Percentiles rank a stretch among this genome's conserved stretches.
phyloP scores from a whole-genome alignment of 2,797 vertebrate species.

The Cephalopachus bancanus region DNA sequence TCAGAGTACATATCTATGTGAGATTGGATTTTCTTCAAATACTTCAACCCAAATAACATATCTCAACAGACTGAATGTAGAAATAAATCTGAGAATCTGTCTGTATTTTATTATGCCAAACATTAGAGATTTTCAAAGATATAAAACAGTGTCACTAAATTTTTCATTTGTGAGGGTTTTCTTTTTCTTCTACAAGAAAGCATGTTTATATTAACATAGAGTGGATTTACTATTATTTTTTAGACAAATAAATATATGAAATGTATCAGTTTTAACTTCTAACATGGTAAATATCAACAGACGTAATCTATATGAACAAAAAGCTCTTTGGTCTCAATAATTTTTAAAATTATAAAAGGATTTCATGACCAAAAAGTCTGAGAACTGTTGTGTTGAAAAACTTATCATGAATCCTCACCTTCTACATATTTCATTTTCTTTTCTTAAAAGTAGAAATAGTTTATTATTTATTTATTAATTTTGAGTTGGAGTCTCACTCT shows the following conservation, averaged over 20 bases:
- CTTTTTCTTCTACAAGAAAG: constrained; percentile 12
- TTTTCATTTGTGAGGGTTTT: background rate
- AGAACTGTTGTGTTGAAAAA: background rate
- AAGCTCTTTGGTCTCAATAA: background rate
- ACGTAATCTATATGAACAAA: background rate
- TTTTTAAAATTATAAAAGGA: background rate
- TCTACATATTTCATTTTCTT: background rate
- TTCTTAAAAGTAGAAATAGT: too few relatives aligned
- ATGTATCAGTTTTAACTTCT: background rate
- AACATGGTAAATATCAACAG: background rate
- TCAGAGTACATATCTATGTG: background rate
- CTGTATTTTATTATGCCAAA: background rate
- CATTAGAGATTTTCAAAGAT: constrained; percentile 37
- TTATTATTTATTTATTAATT: too few relatives aligned
- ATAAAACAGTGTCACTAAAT: background rate
- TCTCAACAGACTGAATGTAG: background rate
- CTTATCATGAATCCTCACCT: background rate
- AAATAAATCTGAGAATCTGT: background rate
- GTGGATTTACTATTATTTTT: background rate
- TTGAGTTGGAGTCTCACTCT: too few relatives aligned
- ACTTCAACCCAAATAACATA: background rate
- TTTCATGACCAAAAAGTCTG: background rate
- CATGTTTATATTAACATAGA: background rate
- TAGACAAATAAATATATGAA: background rate
- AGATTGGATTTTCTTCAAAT: constrained; percentile 39